Conservation (phyloP, 2,113 vertebrate genomes). For the Centrocercus urophasianus region DNA sequence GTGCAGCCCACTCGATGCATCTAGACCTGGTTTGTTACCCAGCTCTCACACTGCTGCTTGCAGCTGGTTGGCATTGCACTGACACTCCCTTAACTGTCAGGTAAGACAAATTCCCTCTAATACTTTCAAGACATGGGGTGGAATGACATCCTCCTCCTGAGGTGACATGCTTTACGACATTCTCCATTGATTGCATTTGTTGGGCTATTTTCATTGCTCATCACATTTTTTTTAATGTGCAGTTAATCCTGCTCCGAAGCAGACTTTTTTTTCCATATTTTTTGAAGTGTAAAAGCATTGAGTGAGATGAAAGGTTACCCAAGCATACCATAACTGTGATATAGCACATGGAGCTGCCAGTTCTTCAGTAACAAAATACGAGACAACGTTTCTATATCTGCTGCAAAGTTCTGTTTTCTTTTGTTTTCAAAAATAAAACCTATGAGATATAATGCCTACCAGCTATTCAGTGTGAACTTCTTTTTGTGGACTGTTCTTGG, state of each 20-base stretch:
- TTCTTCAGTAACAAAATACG: not conserved
- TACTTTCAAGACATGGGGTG: not conserved
- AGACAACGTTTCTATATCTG: not conserved
- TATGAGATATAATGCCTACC: not conserved
- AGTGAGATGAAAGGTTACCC: not conserved
- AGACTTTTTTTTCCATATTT: not conserved
- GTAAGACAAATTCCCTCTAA: not conserved
- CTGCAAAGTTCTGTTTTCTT: slow-evolving; percentile 50
- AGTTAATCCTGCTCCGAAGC: not conserved
- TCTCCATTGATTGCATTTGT: accelerated
- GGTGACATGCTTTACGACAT: accelerated
- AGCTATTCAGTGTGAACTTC: slow-evolving; percentile 38
- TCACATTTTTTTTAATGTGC: not conserved
- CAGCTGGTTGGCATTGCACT: not conserved
- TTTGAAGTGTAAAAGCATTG: not conserved
- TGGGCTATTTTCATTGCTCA: not conserved
- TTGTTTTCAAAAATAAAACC: slow-evolving; percentile 65
- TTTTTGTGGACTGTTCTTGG: slow-evolving; percentile 31
- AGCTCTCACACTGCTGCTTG: not conserved
- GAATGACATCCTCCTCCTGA: not conserved
- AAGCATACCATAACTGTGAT: not conserved
- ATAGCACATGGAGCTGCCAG: accelerated
- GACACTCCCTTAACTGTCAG: not conserved
- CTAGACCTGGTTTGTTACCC: not conserved
- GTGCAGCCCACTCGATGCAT: not conserved